phyloP scores from a whole-genome alignment of 2,113 vertebrate species.

The Macrotis lagotis region DNA sequence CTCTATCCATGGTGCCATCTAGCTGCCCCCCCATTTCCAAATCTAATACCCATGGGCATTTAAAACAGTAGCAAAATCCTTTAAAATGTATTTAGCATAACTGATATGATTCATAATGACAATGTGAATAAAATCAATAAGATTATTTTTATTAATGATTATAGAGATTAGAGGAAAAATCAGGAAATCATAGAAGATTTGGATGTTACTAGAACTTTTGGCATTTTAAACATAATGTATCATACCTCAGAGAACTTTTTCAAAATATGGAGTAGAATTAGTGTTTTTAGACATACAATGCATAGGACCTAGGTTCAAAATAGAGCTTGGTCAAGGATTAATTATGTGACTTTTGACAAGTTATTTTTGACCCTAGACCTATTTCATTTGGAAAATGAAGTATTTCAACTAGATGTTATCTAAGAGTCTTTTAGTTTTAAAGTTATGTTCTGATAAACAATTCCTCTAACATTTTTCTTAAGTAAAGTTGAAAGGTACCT shows the following conservation, averaged over 20 bases:
- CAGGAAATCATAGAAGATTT: not conserved
- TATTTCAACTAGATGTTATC: not conserved
- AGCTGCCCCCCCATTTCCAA: too few species aligned
- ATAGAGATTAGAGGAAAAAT: not conserved
- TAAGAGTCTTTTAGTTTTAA: not conserved
- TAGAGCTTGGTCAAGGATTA: not conserved
- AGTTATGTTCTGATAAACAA: not conserved
- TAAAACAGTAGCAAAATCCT: not conserved
- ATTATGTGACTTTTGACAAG: not conserved
- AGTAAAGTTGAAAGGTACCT: not conserved
- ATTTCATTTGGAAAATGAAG: not conserved
- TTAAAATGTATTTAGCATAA: not conserved
- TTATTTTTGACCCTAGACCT: not conserved
- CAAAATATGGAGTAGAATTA: not conserved
- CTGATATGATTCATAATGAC: not conserved
- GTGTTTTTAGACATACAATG: not conserved
- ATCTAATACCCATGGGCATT: not conserved
- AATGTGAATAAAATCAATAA: not conserved
- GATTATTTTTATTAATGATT: constrained; percentile 16
- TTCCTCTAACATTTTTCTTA: not conserved
- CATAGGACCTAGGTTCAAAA: not conserved
- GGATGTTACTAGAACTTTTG: not conserved
- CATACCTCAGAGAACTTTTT: not conserved
- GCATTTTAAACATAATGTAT: not conserved
- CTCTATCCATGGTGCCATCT: too few species aligned